A percentile compares a stretch with the other conserved stretches of the same genome.
Conservation (phyloP, 2,113 vertebrate species). For the Columbina picui region DNA sequence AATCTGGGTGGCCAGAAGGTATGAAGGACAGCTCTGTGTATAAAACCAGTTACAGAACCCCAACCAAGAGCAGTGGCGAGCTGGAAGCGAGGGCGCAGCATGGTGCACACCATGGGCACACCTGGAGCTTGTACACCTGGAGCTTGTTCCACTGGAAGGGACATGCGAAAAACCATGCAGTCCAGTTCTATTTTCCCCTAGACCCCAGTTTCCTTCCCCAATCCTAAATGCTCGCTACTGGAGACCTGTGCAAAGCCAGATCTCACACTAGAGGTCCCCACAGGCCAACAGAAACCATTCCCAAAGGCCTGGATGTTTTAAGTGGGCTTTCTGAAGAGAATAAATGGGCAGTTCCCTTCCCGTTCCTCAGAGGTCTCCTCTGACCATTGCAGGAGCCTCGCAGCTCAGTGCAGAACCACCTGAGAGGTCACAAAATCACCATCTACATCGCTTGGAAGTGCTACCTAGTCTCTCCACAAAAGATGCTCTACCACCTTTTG, state of each 20-base stretch:
- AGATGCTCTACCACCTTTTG: not conserved
- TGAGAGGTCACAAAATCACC: not conserved
- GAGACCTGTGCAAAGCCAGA: not conserved
- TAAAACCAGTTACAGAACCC: not conserved
- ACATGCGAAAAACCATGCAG: rapidly evolving
- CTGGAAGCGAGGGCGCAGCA: rapidly evolving
- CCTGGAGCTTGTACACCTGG: not conserved
- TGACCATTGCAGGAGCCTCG: not conserved
- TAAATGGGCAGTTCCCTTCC: too few species aligned
- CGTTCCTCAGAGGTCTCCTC: not conserved
- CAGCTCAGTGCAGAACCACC: not conserved
- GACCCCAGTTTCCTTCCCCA: not conserved
- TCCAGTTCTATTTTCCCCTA: not conserved
- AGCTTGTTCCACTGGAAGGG: not conserved
- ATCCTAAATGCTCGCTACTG: rapidly evolving
- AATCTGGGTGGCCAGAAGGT: not conserved
- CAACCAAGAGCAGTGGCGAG: not conserved
- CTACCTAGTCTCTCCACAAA: not conserved
- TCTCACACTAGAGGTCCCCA: conserved; percentile 71
- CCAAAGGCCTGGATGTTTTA: not conserved
- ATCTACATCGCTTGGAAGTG: not conserved
- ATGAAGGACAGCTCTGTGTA: not conserved
- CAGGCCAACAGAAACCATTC: conserved; percentile 30
- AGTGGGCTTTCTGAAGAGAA: not conserved
- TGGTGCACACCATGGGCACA: not conserved